Evolutionary conservation across 2,888 invertebrate genomes (phyloP).

Genomic region (Microctonus hyperodae): DNA sequence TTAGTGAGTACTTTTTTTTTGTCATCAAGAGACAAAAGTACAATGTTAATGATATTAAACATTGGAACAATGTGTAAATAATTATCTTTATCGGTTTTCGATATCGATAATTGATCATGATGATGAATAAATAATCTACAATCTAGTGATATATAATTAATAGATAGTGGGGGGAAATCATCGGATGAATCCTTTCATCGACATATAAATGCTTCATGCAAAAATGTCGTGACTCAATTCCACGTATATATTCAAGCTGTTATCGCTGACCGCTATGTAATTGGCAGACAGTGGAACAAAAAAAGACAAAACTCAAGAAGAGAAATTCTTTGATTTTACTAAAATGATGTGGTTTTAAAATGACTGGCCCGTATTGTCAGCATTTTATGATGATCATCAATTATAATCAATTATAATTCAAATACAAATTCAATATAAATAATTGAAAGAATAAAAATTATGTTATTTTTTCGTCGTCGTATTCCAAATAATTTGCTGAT

Average conservation of each 20-base stretch:
- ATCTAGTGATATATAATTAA: not conserved
- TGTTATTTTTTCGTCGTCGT: constrained; percentile 1
- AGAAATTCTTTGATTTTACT: constrained; percentile 7
- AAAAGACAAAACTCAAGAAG: not conserved
- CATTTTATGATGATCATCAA: not conserved
- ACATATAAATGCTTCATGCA: not conserved
- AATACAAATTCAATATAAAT: not conserved
- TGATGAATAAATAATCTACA: not conserved
- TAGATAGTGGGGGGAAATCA: not conserved
- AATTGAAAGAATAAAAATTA: constrained; percentile 5
- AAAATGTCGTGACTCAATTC: constrained; percentile 10
- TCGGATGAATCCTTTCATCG: not conserved
- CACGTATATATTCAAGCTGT: not conserved
- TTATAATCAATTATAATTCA: constrained; percentile 3
- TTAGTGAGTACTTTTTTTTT: constrained; percentile 49
- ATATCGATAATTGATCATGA: not conserved
- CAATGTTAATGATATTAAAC: not conserved
- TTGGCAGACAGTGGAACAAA: not conserved
- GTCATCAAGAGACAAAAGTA: not conserved
- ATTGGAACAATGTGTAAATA: constrained; percentile 1
- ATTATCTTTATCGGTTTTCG: not conserved
- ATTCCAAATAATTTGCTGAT: constrained; percentile 7
- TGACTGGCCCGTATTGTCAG: constrained; percentile 1
- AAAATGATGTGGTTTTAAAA: not conserved
- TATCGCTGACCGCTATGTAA: not conserved